These are phyloP conservation scores for Palythoa caribaeorum DNA, from an alignment of 92 coral and sea anemone species.

Conservation along the genomic window DNA sequence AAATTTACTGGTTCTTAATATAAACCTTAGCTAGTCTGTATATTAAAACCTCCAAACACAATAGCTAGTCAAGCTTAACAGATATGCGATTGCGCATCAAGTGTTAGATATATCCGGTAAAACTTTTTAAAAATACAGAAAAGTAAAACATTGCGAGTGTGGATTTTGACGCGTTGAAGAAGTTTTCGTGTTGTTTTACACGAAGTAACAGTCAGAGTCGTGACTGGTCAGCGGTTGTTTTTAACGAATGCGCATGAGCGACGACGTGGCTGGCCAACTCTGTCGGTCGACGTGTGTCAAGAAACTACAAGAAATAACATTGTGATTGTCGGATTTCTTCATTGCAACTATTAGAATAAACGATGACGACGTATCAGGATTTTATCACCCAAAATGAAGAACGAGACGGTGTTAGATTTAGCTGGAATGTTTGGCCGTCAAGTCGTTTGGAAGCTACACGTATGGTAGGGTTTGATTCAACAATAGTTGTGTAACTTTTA, in stretches of 20 bases:
- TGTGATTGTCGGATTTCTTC: conserved; percentile 35
- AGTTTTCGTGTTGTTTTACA: background rate
- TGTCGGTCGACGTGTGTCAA: conserved; percentile 39
- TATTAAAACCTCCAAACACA: background rate
- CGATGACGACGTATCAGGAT: conserved; percentile 95
- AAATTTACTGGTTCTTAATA: no score
- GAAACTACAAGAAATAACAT: conserved; percentile 14
- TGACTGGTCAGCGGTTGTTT: conserved; percentile 18
- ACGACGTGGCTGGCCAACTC: conserved; percentile 40
- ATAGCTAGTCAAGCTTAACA: background rate
- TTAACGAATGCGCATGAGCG: conserved; percentile 39
- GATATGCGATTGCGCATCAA: background rate
- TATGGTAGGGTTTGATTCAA: conserved; percentile 71
- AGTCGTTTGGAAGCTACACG: conserved; percentile 99
- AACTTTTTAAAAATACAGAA: no score
- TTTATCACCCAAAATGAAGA: conserved; percentile 98
- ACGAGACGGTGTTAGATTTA: conserved; percentile 97
- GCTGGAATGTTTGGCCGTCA: conserved; percentile 99
- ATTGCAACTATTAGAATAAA: background rate
- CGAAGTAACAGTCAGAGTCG: background rate
- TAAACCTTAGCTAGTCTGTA: no score
- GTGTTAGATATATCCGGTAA: no score
- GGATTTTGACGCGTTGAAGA: background rate
- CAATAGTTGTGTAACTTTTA: background rate
- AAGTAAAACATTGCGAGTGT: background rate